Percentiles rank a stretch among this genome's conserved stretches.
These are phyloP conservation scores for Carterocephalus palaemon DNA, from an alignment of 2,888 invertebrate genomes.

Conservation along the genomic window DNA sequence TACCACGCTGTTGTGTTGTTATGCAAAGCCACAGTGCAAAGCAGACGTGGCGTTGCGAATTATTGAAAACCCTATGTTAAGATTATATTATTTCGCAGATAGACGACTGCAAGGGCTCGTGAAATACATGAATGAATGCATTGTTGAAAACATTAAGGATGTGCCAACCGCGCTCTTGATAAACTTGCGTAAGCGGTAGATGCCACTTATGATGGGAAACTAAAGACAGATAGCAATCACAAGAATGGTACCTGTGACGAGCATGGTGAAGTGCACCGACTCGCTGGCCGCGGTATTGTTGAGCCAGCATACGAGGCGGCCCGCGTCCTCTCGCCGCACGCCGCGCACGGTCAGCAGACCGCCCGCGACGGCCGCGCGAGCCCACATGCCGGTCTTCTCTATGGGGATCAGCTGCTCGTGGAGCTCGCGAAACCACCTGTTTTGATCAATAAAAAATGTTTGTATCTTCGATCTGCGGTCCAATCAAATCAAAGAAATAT, in stretches of 20 bases:
- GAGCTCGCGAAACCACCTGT: slow-evolving; percentile 87
- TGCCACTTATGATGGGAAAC: slow-evolving; percentile 6
- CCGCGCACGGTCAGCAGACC: slow-evolving; percentile 83
- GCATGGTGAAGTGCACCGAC: slow-evolving; percentile 86
- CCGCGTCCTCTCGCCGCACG: slow-evolving; percentile 88
- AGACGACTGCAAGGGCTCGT: background rate
- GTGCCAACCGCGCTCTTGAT: background rate
- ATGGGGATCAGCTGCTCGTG: slow-evolving; percentile 84
- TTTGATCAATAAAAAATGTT: no score
- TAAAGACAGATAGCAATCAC: slow-evolving; percentile 22
- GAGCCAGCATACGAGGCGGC: slow-evolving; percentile 92
- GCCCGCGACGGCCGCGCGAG: slow-evolving; percentile 47
- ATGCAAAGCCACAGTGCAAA: no score
- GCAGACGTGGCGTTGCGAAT: no score
- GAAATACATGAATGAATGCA: background rate
- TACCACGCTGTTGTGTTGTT: no score
- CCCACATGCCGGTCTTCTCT: slow-evolving; percentile 76
- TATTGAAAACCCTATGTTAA: background rate
- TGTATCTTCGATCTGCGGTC: no score
- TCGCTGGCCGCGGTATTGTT: slow-evolving; percentile 94
- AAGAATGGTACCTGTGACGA: slow-evolving; percentile 82
- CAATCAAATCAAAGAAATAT: no score
- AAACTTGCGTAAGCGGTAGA: no score
- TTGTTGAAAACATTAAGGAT: background rate
- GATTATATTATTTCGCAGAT: background rate